Base-by-base conservation (phyloP, 2,888 invertebrate genomes). In the Lomographa bimaculata region DNA sequence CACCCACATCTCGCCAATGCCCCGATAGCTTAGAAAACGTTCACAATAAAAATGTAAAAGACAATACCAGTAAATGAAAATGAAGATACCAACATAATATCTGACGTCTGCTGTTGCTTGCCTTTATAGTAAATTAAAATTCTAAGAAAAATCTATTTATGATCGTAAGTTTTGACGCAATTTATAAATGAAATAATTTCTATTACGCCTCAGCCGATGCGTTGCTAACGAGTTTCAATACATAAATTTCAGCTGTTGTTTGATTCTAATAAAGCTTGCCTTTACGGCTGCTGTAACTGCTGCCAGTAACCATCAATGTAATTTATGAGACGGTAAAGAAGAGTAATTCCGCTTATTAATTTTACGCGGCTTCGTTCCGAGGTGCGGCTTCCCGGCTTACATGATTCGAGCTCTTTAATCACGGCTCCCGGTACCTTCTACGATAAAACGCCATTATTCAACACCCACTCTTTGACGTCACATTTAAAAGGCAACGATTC, bases 341-440 rank as follows among this genome's bases (percentile, higher is more conserved):
- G 77, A 83, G 77, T 80, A 73, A 83, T 84, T 81, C 65, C 64
- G 72, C 75, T 84, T 84, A 84, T 84, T 85, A 85, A 86, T 85
- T 83, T 84, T 67, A 60, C 64, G 64, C 66, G 71, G 70, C 65
- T 67, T 67, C 73, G 67, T 65, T 64, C 47, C 41, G 45, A 75
- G 79, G 78, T 72, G 78, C 58, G 79, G 75, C 75, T 76, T 73
- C 65, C 67, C 67, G 60, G 70, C 71, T 75, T 74, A 79, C 75
- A 77, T 71, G 78, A 74, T 68, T 73, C 44, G 46, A 51, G 63
- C 65, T 67, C 70, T 73, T 80, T 73, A 73, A 79, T 79, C 73
- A 78, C 68, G 44, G 35, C 27, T 20, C 19, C 19, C 26, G 39
- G 25, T 36, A 2, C 27, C 44, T 60, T 57, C 58, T 45, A 40